A percentile compares a stretch with the other conserved stretches of the same genome.
These are phyloP conservation scores for Centropus bengalensis DNA, from an alignment of 2,113 vertebrate species.

Conservation along the genomic window DNA sequence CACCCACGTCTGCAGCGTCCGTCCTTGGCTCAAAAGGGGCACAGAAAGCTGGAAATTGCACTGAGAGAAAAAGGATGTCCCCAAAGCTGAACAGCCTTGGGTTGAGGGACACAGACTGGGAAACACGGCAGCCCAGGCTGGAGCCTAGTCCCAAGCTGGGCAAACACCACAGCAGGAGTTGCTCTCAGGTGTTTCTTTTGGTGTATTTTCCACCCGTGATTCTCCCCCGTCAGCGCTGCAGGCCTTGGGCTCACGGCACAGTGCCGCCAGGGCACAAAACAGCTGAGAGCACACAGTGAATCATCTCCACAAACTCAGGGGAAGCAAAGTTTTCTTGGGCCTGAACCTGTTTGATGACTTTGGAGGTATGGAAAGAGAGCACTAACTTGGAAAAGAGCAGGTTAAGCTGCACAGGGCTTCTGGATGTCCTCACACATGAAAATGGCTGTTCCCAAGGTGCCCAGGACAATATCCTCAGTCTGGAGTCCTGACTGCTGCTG, in stretches of 20 bases:
- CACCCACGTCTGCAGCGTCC: rapidly evolving
- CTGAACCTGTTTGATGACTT: background rate
- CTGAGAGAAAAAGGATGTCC: rapidly evolving
- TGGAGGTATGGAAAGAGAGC: background rate
- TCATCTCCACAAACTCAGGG: background rate
- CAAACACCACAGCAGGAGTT: rapidly evolving
- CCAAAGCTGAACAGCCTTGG: background rate
- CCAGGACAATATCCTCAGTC: background rate
- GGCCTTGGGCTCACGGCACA: background rate
- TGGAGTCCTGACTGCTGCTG: background rate
- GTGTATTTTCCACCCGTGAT: rapidly evolving
- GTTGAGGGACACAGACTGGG: background rate
- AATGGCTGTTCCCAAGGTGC: background rate
- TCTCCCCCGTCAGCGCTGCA: rapidly evolving
- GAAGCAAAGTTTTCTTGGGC: background rate
- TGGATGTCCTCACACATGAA: background rate
- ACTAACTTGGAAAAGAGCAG: background rate
- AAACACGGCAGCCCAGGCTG: background rate
- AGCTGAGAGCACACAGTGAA: background rate
- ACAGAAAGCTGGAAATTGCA: background rate
- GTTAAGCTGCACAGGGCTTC: too few relatives aligned
- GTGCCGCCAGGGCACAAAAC: rapidly evolving
- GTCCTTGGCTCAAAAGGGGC: rapidly evolving
- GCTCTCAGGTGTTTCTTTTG: background rate
- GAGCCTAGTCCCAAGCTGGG: background rate